Evolutionary conservation across 2,797 vertebrate genomes (phyloP), one percentile per base, ranked within the genome.

Genomic region (Setipinna tenuifilis): DNA sequence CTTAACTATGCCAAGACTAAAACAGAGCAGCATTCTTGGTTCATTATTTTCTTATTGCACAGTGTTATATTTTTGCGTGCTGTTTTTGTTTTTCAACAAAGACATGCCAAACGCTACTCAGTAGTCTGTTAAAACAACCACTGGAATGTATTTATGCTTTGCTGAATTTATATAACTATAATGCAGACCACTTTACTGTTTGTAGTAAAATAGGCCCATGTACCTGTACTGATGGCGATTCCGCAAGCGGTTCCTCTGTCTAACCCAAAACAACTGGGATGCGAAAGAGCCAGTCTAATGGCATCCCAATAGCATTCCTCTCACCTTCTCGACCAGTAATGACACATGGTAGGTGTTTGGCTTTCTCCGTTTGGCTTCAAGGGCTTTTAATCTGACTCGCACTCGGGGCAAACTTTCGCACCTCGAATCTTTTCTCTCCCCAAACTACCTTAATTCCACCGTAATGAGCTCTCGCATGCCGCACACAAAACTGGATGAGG

Each of bases 401-500:
- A 89, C 91, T 87, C 90, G 89, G 81, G 85, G 87, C 90, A 93
- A 94, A 93, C 84, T 61, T 87, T 92, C 86, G 85, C 92, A 92
- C 90, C 90, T 91, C 86, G 82, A 68, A 0, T 16, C 16, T 9
- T 84, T 82, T 83, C 80, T 83, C 12, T n/a, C 84, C 87, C 85
- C 88, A 91, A 91, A 90, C 16, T 85, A 86, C 68, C 88, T 91
- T 80, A 93, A 91, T 91, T 93, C 89, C 87, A 80, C 61, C 25
- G 88, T 91, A 92, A 93, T 92, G 91, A 93, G 90, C 90, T 92
- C 87, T 59, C 88, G 84, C 88, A 87, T 86, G 88, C 88, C 82
- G 58, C 91, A 87, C 88, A 85, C 89, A 81, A 89, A 61, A 84
- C 88, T 19, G 81, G 82, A 87, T 62, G 88, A 81, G 61, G 78